Evolutionary conservation across 2,797 vertebrate genomes (phyloP), one percentile per base, ranked within the genome.

Genomic region (Pseudomugil gertrudae): DNA sequence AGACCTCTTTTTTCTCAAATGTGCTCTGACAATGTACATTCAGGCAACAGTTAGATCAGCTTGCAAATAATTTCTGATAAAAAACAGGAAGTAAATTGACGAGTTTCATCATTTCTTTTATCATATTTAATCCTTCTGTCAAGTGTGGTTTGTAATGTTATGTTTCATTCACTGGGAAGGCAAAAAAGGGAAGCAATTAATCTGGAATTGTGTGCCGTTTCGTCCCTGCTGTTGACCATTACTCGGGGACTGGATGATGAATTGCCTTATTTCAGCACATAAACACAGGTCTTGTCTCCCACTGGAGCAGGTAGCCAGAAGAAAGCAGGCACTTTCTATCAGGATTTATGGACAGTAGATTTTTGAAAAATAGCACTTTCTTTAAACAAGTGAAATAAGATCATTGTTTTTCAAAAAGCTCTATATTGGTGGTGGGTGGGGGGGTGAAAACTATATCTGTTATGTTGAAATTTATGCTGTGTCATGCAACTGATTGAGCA

Each of bases 211-310:
- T 74, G 82, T 74, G 74, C 80, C 43, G 63, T 79, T 88, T 88
- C 48, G 73, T 87, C 71, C 78, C 71, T 65, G 59, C 58, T 70
- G 66, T 70, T 84, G 85, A 86, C 80, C 61, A 53, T 89, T 90
- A 89, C 76, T 79, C 53, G 66, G 76, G 59, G 77, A 84, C 83
- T 68, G 62, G 78, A 78, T 92, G 91, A 93, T 81, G 59, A 84
- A 93, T 91, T 58, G 77, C 66, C 72, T 87, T 87, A 87, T 90
- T 91, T 84, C 78, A 80, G 45, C 78, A 74, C 84, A 89, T 91
- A 87, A 91, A 84, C 86, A 89, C 86, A 87, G 78, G 53, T 74
- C 79, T 74, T 76, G 73, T 89, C 78, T 81, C 78, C 55, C 66
- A 78, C 74, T 73, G 79, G 79, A 76, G 78, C 74, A 74, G 71